Evolutionary conservation across 2,888 invertebrate genomes (phyloP), one percentile per base, ranked within the genome.

Genomic region (Metellina segmentata): DNA sequence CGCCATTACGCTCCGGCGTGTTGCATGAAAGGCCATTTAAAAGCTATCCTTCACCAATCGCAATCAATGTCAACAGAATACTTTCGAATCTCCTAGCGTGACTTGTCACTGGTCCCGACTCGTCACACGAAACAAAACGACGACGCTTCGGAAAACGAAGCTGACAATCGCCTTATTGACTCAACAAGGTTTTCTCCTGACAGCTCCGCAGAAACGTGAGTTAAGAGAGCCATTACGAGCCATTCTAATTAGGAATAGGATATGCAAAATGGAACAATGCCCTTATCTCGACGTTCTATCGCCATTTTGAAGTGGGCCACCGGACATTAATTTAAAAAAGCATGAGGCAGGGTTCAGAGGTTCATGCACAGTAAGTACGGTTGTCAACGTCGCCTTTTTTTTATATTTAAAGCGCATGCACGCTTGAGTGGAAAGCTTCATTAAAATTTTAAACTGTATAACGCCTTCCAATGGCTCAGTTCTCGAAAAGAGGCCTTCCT

Each of bases 241-340:
- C 19, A 53, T 74, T 72, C 53, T 72, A 85, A 72, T 85, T 72
- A 72, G 83, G 34, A 71, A 61, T 53, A 74, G 83, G 83, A 85
- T 85, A 85, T 85, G 83, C 83, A 85, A 85, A 85, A 71, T 85
- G 74, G 74, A 72, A 72, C 74, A 74, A 74, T 74, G 83, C 20
- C 74, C 83, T 85, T 85, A 85, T 85, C 83, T 85, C 72, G 53
- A 52, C 72, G 53, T 52, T 74, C 16, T 48, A 85, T 85, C 83
- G 13, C 20, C 4, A n/a, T 75, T 48, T 9, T 34, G 49, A 85
- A 85, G n/a, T 85, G 74, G 83, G 83, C 20, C 83, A 74, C 52
- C 83, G 74, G 83, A 85, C 51, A 85, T 72, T 74, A 51, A 74
- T 51, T 74, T 75, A 69, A 53, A 79, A 79, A 61, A 61, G 1